phyloP scores from a whole-genome alignment of 2,797 vertebrate genomes.

The Macropus fuliginosus region DNA sequence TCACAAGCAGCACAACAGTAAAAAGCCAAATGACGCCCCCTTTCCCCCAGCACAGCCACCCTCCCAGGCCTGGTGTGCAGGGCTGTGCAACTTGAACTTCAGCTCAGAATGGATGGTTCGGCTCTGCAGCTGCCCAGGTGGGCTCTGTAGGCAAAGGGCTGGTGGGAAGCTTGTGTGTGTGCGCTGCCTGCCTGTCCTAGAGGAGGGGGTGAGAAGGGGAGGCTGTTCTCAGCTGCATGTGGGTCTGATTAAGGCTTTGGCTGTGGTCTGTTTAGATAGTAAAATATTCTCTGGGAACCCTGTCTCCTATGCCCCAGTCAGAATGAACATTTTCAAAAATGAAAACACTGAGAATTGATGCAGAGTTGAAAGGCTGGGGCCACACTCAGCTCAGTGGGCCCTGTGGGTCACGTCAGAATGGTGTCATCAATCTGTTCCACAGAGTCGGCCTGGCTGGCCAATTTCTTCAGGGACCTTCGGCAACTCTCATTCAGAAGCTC shows the following conservation, averaged over 20 bases:
- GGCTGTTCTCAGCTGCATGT: conserved; percentile 79
- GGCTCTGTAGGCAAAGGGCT: not conserved
- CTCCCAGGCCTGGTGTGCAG: not conserved
- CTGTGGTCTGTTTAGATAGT: conserved; percentile 84
- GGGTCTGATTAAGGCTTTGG: conserved; percentile 88
- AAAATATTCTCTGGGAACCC: conserved; percentile 86
- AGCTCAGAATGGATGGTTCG: conserved; percentile 1
- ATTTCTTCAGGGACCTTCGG: conserved; percentile 95
- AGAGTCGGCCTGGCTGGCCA: conserved; percentile 92
- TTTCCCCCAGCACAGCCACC: not conserved
- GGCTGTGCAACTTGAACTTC: conserved; percentile 38
- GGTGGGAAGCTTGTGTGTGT: not conserved
- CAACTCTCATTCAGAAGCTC: conserved; percentile 94
- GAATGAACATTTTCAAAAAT: conserved; percentile 89
- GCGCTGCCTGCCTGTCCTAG: conserved; percentile 61
- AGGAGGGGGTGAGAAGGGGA: conserved; percentile 64
- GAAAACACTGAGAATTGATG: conserved; percentile 84
- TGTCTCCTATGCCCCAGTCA: conserved; percentile 82
- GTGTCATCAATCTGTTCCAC: conserved; percentile 97
- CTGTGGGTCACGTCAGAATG: conserved; percentile 92
- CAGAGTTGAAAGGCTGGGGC: conserved; percentile 76
- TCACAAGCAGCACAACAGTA: conserved; percentile 77
- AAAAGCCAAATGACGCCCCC: conserved; percentile 44
- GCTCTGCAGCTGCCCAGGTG: not conserved
- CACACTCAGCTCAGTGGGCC: conserved; percentile 59